phyloP scores from a whole-genome alignment of 64 coral and sea anemone genomes.

The Cladopsammia gracilis region DNA sequence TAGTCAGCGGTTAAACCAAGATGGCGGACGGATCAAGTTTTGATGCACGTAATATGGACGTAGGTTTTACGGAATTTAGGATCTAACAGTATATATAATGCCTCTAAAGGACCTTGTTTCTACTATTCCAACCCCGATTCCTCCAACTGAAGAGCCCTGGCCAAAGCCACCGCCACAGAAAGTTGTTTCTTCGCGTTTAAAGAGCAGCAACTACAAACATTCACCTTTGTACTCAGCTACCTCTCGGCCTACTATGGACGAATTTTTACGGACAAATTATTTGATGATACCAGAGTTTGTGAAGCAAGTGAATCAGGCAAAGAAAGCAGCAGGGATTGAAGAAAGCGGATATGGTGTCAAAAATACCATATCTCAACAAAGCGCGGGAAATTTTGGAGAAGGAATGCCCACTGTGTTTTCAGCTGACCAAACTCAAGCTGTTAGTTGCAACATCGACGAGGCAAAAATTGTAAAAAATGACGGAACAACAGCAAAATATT shows the following conservation, averaged over 20 bases:
- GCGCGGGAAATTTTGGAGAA: not conserved
- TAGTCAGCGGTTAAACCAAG: constrained; percentile 40
- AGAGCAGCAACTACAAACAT: not conserved
- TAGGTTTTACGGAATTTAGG: not conserved
- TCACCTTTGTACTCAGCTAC: constrained; percentile 66
- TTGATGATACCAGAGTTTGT: constrained; percentile 50
- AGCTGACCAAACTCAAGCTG: not conserved
- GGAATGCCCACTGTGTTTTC: not conserved
- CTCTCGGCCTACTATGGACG: constrained; percentile 66
- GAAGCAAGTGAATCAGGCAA: constrained; percentile 11
- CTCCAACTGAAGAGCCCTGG: constrained; percentile 65
- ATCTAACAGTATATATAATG: not conserved
- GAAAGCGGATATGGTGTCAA: not conserved
- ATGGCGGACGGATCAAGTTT: not conserved
- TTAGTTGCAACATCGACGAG: not conserved
- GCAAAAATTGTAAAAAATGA: not conserved
- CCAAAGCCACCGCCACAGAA: constrained; percentile 5
- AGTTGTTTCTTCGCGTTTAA: not conserved
- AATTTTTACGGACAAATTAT: constrained; percentile 76
- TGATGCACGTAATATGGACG: not conserved
- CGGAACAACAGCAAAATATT: not conserved
- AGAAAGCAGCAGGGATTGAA: not conserved
- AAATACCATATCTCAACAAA: not conserved
- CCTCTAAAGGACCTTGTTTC: constrained; percentile 69
- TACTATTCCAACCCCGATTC: constrained; percentile 31